Evolutionary conservation across 2,888 invertebrate species (phyloP).

Genomic region (Pyrrhia umbra): DNA sequence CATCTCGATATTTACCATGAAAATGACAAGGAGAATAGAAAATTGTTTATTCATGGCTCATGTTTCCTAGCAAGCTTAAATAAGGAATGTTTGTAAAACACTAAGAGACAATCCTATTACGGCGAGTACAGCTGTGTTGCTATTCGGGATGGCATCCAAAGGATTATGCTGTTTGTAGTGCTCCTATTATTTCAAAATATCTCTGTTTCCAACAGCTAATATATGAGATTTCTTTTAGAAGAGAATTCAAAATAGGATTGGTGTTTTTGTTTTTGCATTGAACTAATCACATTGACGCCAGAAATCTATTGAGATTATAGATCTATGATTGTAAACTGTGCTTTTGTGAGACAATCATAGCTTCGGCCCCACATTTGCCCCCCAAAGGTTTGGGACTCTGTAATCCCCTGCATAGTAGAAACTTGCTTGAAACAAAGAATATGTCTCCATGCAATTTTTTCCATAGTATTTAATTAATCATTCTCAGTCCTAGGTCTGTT

Average conservation of each 20-base stretch:
- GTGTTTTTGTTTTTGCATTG: too few relatives aligned
- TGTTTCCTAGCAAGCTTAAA: neutral
- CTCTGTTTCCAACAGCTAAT: neutral
- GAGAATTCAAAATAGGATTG: neutral
- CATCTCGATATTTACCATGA: too few relatives aligned
- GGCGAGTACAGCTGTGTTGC: constrained; percentile 13
- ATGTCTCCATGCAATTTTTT: too few relatives aligned
- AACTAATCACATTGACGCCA: too few relatives aligned
- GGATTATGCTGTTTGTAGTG: constrained; percentile 2
- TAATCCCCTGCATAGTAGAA: too few relatives aligned
- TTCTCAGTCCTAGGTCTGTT: neutral
- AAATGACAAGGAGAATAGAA: neutral
- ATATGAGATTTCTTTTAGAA: neutral
- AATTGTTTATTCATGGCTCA: neutral
- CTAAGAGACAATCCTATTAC: constrained; percentile 10
- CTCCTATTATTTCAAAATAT: constrained; percentile 1
- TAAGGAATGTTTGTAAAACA: constrained; percentile 15
- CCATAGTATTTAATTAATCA: too few relatives aligned
- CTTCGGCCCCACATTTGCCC: too few relatives aligned
- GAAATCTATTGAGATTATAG: too few relatives aligned
- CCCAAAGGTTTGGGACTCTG: too few relatives aligned
- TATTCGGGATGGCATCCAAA: neutral
- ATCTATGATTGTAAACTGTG: too few relatives aligned
- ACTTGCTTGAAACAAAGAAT: too few relatives aligned
- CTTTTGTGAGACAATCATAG: too few relatives aligned